Percentiles rank a stretch among this genome's conserved stretches.
Evolutionary conservation across 1,140 invertebrate species (phyloP).

Genomic region (Diachasma alloeum): DNA sequence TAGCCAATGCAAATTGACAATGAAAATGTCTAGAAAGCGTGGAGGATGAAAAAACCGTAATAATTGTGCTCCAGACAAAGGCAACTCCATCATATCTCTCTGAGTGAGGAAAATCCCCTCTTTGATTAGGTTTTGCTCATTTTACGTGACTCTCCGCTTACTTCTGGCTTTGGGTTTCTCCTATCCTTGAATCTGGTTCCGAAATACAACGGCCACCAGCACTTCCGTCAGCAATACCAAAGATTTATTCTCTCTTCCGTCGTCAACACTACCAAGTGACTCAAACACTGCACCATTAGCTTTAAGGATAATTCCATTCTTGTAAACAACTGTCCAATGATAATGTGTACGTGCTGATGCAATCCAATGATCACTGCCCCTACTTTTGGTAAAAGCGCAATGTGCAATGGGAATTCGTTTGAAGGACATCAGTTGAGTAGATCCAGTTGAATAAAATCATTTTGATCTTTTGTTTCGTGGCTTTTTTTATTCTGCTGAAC

Average conservation of each 20-base stretch:
- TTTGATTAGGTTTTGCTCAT: background rate
- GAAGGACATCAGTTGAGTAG: background rate
- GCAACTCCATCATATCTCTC: background rate
- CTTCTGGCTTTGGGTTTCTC: background rate
- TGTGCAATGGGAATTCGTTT: background rate
- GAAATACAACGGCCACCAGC: background rate
- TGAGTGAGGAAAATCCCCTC: background rate
- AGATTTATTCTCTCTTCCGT: constrained; percentile 8
- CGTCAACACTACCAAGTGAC: background rate
- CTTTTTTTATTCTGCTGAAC: background rate
- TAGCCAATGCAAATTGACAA: background rate
- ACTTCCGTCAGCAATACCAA: constrained; percentile 2
- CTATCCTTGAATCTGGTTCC: background rate
- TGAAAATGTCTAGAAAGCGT: background rate
- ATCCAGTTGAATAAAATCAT: background rate
- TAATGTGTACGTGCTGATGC: background rate
- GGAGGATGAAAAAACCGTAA: background rate
- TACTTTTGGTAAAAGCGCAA: background rate
- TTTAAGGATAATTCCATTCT: constrained; percentile 11
- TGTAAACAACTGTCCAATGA: background rate
- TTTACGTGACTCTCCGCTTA: background rate
- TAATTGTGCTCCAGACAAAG: background rate
- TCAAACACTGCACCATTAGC: background rate
- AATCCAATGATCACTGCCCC: background rate
- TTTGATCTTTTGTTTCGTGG: background rate